Evolutionary conservation across 2,888 invertebrate species (phyloP).

Genomic region (Hedya salicella): DNA sequence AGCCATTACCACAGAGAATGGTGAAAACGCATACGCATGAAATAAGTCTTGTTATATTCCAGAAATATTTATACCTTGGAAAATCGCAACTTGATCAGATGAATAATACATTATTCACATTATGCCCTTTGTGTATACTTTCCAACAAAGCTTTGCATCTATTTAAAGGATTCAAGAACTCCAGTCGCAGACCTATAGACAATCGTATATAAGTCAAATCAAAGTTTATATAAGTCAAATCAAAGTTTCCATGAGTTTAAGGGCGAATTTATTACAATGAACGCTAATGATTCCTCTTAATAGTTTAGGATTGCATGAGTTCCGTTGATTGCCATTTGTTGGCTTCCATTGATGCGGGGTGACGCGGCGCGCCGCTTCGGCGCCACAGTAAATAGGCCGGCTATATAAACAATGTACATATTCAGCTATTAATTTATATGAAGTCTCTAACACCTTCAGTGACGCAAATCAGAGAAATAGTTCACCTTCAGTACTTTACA

Average conservation of each 20-base stretch:
- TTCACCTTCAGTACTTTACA: too few relatives aligned
- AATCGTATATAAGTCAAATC: neutral
- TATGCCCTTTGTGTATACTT: too few relatives aligned
- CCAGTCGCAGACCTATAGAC: neutral
- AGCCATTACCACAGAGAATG: too few relatives aligned
- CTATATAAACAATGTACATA: constrained; percentile 9
- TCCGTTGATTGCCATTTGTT: constrained; percentile 68
- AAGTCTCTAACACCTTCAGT: too few relatives aligned
- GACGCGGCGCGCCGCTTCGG: constrained; percentile 70
- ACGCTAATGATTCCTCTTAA: constrained; percentile 36
- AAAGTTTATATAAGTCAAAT: constrained; percentile 3
- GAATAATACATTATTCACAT: too few relatives aligned
- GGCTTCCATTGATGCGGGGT: constrained; percentile 78
- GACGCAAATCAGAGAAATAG: too few relatives aligned
- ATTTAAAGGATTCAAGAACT: too few relatives aligned
- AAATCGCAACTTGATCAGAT: too few relatives aligned
- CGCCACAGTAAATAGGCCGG: constrained; percentile 57
- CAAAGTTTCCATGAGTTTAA: constrained; percentile 8
- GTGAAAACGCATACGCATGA: too few relatives aligned
- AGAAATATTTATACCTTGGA: too few relatives aligned
- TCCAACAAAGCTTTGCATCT: too few relatives aligned
- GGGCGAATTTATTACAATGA: constrained; percentile 29
- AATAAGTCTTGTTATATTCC: too few relatives aligned
- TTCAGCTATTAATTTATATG: neutral
- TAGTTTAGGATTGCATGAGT: constrained; percentile 56